Evolutionary conservation across 2,113 vertebrate genomes (phyloP), one percentile per base, ranked within the genome.

Genomic region (Microtus montanus): DNA sequence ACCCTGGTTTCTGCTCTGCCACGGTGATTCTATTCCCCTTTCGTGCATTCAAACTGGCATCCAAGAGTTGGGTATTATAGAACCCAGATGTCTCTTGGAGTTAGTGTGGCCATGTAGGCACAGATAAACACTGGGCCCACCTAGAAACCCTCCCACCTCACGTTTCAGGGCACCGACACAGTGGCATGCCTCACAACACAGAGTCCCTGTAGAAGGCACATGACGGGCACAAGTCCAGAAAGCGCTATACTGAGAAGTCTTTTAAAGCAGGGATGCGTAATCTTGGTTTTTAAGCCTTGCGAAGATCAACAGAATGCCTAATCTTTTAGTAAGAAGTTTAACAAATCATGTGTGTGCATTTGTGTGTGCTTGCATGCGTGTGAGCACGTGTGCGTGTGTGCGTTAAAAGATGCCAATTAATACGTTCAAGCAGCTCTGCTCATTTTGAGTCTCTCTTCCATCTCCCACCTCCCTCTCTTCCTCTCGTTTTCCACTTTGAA

Each of bases 201-300:
- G 83, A 35, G 12, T 71, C 15, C 28, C 22, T 71, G 38, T 5
- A 68, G 22, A 24, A 73, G 91, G 2, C n/a, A 24, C 17, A 74
- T 13, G 68, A 44, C 14, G 11, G 12, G 5, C 12, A 1, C 4
- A 52, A 68, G 47, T 68, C 49, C 44, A 75, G 28, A 78, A 80
- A 77, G 38, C 68, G 10, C 30, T 9, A 33, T 63, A 80, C 75
- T 70, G 41, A 54, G 68, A 20, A 63, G 0, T 38, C 26, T 91
- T 90, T 87, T 63, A 93, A 92, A 66, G 22, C 44, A 86, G 28
- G 11, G 15, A 10, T 44, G 73, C 91, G 61, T 17, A 89, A 70
- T 41, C 90, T 90, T 91, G 73, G 19, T 86, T 82, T 90, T 84
- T 80, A 87, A 79, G 19, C 88, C 28, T 19, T 68, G 19, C 35